Base-by-base conservation (phyloP, 2,113 vertebrate species). In the Penelope pileata region DNA sequence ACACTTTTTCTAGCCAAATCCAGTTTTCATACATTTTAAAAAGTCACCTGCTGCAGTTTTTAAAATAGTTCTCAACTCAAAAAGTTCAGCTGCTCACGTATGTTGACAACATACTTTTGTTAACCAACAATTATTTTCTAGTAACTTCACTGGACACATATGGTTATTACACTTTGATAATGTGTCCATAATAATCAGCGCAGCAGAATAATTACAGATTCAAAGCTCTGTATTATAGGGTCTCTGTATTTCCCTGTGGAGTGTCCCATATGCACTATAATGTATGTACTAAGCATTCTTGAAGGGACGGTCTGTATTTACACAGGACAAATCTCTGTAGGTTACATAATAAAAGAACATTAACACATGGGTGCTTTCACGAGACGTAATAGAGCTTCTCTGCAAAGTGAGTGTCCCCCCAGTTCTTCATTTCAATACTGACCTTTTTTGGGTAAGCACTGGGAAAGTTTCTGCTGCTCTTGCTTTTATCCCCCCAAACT, bases 221-320 rank as follows among this genome's bases (percentile, higher is more conserved):
- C 43, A 91, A 38, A 32, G 0, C 16, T 12, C 15, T 54, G 1
- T 73, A 58, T 64, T 27, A 36, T 36, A 53, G 9, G 50, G n/a
- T 51, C 27, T 95, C 83, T 54, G 4, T 75, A 60, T 82, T 91
- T 93, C 72, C 79, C 84, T 10, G 60, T 56, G 63, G 75, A 83
- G 62, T 70, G 81, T 43, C 58, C 56, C 50, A 14, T 50, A 77
- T 32, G 76, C 91, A 86, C 81, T 56, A 21, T 59, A 30, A 48
- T 38, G 60, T 23, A 18, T 13, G 21, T 51, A 53, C 79, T 38
- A 48, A 72, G 23, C 43, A 69, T 73, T 86, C n/a, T 40, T 40
- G 60, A 80, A 54, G 0, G 0, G 30, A 27, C 13, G 40, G 24
- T 4, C 11, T 48, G 48, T 73, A 40, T 67, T 83, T 73, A 67